Evolutionary conservation across 2,113 vertebrate species (phyloP).

Genomic region (Poicephalus gulielmi): DNA sequence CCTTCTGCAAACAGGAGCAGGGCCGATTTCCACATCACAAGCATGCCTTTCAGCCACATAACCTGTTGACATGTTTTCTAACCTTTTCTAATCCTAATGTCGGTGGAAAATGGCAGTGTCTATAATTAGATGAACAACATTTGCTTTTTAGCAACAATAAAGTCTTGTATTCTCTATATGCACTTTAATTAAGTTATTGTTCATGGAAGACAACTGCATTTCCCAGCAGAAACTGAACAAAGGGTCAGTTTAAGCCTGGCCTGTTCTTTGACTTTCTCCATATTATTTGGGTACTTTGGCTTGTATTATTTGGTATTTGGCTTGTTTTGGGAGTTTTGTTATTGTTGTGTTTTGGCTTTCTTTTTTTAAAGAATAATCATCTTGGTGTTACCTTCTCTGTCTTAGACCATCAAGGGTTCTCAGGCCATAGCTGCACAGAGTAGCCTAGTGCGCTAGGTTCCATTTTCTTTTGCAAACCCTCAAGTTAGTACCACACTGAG

Average conservation of each 20-base stretch:
- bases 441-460: not conserved
- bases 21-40: not conserved
- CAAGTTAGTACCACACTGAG: not conserved
- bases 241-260: not conserved
- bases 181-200: not conserved
- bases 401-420: not conserved
- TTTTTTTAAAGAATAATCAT: not conserved
- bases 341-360: not conserved
- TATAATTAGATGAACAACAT: not conserved
- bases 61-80: not conserved
- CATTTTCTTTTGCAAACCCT: not conserved
- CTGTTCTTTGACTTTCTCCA: not conserved
- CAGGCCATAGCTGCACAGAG: not conserved
- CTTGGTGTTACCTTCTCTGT: not conserved
- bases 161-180: not conserved
- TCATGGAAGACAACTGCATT: not conserved
- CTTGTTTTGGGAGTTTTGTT: accelerated
- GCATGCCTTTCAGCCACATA: accelerated
- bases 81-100: not conserved
- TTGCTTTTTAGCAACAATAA: not conserved
- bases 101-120: not conserved
- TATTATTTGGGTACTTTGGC: not conserved
- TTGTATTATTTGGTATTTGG: no score
- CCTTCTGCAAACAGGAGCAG: not conserved
- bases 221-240: not conserved